phyloP scores from a whole-genome alignment of 2,113 vertebrate species.

The Buteo buteo region DNA sequence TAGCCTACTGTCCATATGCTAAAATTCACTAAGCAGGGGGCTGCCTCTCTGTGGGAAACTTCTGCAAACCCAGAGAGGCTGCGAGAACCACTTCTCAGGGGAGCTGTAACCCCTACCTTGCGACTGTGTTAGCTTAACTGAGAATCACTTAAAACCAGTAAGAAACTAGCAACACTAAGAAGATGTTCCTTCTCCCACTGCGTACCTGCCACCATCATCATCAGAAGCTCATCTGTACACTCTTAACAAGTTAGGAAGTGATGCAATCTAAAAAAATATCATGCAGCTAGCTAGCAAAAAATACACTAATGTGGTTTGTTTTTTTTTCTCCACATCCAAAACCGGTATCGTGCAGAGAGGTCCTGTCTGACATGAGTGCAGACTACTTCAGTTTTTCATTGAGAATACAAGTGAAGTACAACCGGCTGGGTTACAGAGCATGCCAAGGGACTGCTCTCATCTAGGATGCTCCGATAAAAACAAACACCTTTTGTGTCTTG shows the following conservation, averaged over 20 bases:
- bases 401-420: neutral
- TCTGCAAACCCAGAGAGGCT: neutral
- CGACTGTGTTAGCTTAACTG: neutral
- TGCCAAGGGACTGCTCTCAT: neutral
- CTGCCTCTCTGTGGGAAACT: neutral
- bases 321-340: neutral
- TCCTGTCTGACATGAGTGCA: neutral
- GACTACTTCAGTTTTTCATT: neutral
- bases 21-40: neutral
- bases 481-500: neutral
- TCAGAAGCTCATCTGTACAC: neutral
- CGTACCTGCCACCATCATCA: accelerated
- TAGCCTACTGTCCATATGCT: neutral
- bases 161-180: neutral
- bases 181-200: neutral
- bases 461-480: neutral
- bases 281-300: neutral
- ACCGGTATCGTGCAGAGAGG: neutral
- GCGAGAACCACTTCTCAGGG: neutral
- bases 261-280: neutral
- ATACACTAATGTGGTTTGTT: neutral
- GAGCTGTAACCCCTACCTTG: neutral
- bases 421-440: neutral
- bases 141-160: neutral
- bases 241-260: neutral